phyloP scores from a whole-genome alignment of 2,888 invertebrate genomes.

The Cosmia trapezina region DNA sequence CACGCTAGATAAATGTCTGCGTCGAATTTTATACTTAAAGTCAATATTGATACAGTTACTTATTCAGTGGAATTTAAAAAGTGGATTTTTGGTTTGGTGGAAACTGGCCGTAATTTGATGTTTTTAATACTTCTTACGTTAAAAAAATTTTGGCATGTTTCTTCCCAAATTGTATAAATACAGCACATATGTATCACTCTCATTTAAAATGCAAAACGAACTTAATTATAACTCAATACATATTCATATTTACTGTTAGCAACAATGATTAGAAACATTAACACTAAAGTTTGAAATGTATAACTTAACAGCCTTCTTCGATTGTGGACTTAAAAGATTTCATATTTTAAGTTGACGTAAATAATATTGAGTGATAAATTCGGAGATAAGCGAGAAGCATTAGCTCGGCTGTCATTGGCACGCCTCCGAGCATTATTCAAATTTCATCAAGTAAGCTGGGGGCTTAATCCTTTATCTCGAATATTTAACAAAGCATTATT shows the following conservation, averaged over 20 bases:
- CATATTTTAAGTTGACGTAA: conserved; percentile 76
- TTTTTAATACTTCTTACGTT: conserved; percentile 6
- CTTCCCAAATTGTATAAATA: conserved; percentile 6
- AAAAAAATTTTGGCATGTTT: not conserved
- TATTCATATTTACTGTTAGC: conserved; percentile 31
- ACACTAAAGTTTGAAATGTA: conserved; percentile 25
- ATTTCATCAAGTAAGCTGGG: conserved; percentile 79
- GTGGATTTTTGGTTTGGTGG: too few relatives aligned
- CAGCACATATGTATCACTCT: conserved; percentile 10
- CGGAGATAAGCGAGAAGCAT: conserved; percentile 75
- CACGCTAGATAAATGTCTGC: too few relatives aligned
- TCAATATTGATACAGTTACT: too few relatives aligned
- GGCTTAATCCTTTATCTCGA: conserved; percentile 72
- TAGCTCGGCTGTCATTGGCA: conserved; percentile 73
- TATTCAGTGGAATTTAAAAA: too few relatives aligned
- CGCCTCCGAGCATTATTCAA: conserved; percentile 78
- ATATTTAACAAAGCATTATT: conserved; percentile 70
- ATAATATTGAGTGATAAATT: conserved; percentile 80
- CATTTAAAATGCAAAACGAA: conserved; percentile 37
- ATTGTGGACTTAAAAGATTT: conserved; percentile 67
- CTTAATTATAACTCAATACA: conserved; percentile 20
- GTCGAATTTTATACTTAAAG: too few relatives aligned
- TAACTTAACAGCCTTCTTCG: conserved; percentile 22
- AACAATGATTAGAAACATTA: conserved; percentile 37
- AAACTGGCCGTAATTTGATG: not conserved